Evolutionary conservation across 1,140 invertebrate species (phyloP).

Genomic region (Sarcophaga bullata): DNA sequence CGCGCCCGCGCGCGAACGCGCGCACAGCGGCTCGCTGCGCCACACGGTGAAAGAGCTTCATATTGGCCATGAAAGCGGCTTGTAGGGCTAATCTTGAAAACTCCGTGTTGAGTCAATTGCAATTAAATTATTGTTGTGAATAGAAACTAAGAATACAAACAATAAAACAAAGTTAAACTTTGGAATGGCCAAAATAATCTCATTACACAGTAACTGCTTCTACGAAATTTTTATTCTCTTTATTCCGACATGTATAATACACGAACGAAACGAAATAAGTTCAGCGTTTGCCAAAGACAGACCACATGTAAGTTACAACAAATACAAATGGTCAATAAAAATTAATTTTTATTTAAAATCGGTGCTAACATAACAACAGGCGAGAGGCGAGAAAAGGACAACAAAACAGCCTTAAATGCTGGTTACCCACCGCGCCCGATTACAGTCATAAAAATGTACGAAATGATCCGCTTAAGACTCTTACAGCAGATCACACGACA

Average conservation of each 20-base stretch:
- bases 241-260: too few species aligned
- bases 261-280: neutral
- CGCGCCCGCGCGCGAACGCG: too few species aligned
- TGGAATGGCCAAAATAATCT: neutral
- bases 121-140: neutral
- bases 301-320: conserved; percentile 34
- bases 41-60: too few species aligned
- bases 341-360: conserved; percentile 27
- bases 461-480: neutral
- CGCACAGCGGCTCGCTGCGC: too few species aligned
- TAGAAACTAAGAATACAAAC: neutral
- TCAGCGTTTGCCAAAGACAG: conserved; percentile 21
- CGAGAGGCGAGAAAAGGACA: neutral
- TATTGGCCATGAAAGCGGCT: neutral
- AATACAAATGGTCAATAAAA: conserved; percentile 31
- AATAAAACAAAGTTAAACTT: neutral
- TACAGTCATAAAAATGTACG: conserved; percentile 21
- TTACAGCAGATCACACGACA: too few species aligned
- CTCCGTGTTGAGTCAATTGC: too few species aligned
- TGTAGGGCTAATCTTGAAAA: neutral
- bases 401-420: neutral
- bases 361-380: conserved; percentile 5
- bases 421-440: too few species aligned
- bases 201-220: neutral
- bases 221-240: neutral